Conservation (phyloP, 2,113 vertebrate genomes). For the Megaceryle maxima region DNA sequence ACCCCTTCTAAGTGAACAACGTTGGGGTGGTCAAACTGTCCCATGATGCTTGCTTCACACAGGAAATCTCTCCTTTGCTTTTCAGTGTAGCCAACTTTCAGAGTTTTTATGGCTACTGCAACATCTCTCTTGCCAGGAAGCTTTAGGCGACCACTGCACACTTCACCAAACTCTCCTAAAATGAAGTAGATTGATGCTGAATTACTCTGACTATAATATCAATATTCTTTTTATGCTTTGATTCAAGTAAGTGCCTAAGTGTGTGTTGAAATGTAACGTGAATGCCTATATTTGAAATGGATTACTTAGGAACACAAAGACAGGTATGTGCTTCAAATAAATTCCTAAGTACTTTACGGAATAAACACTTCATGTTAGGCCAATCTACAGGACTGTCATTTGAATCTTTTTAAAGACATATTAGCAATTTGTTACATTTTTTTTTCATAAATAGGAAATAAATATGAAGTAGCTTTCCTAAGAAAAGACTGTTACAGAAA, state of each 20-base stretch:
- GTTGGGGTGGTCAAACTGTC: slow-evolving; percentile 97
- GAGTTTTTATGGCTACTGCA: slow-evolving; percentile 94
- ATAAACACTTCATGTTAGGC: background rate
- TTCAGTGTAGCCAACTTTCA: slow-evolving; percentile 97
- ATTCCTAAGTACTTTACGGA: background rate
- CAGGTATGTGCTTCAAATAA: background rate
- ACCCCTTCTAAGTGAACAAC: slow-evolving; percentile 97
- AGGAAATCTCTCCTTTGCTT: slow-evolving; percentile 96
- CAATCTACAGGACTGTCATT: background rate
- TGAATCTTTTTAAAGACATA: background rate
- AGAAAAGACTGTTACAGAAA: background rate
- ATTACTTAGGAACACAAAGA: background rate
- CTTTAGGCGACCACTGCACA: slow-evolving; percentile 95
- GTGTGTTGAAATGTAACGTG: background rate
- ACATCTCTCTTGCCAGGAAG: slow-evolving; percentile 94
- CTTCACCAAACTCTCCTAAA: slow-evolving; percentile 97
- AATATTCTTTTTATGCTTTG: background rate
- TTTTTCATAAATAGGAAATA: background rate
- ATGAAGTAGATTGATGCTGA: slow-evolving; percentile 1
- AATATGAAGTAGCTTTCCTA: background rate
- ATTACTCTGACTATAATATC: background rate
- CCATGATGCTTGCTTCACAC: slow-evolving; percentile 98
- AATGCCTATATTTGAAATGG: background rate
- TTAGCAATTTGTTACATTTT: background rate
- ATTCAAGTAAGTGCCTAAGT: background rate